Base-by-base conservation (phyloP, 2,113 vertebrate genomes). In the Cebidichthys violaceus region DNA sequence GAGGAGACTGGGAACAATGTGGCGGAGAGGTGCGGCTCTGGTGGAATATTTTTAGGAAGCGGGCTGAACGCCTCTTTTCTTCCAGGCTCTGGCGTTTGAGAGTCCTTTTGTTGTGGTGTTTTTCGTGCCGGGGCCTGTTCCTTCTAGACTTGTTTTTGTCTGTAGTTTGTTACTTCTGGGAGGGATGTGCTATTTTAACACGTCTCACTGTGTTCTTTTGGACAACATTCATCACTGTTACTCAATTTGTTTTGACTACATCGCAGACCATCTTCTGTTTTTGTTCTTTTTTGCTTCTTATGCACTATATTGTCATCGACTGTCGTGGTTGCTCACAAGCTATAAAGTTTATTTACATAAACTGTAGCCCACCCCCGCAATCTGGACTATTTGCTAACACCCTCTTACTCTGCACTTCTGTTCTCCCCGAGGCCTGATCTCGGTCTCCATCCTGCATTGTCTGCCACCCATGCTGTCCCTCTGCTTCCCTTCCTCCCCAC, bases 1-100 rank as follows among this genome's bases (percentile, higher is more conserved):
- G 47, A 90, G 83, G 71, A 88, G 83, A 81, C 78, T 77, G 83
- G 89, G 79, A 92, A 92, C 89, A 91, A 91, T 92, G 85, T 92
- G 72, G 47, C 76, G 68, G 65, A 82, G 87, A 92, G 90, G 88
- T 84, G 88, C 64, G 87, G 90, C 82, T 89, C 75, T 73, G 76
- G 71, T 84, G 80, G 87, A 88, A 89, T 90, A 92, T 90, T 92
- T 59, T 93, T 88, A 77, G 89, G 82, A 92, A 83, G 72, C 66
- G 20, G 78, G 65, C 72, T 88, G 76, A 83, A 87, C 69, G 66
- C 87, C 54, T 65, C 87, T 81, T 78, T 37, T 75, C 65, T 88
- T 87, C 66, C 66, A 80, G 75, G 70, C 85, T 29, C 37, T 77
- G 78, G 71, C 66, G 62, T 73, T 47, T 60, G 29, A 79, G 59